Conservation (phyloP, 2,113 vertebrate genomes). For the Rhinichthys klamathensis region DNA sequence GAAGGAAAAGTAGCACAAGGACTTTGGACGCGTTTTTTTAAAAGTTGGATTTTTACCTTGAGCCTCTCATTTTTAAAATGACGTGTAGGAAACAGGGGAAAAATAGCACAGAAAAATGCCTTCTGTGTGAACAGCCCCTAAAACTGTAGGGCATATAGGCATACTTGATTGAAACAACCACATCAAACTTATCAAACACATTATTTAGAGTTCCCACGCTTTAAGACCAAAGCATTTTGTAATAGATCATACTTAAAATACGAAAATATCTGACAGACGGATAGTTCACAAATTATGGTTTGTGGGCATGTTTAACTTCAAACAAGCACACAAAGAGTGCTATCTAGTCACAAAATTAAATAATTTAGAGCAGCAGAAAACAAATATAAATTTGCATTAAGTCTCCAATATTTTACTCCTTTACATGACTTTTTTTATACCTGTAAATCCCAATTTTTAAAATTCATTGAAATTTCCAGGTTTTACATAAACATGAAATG, state of each 20-base stretch:
- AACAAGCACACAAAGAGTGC: not conserved
- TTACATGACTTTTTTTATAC: not conserved
- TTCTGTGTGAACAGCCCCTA: too few species aligned
- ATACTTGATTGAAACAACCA: not conserved
- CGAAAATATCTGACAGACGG: not conserved
- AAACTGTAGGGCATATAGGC: not conserved
- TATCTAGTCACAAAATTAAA: not conserved
- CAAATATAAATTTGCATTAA: not conserved
- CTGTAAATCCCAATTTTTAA: not conserved
- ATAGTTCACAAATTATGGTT: not conserved
- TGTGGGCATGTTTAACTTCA: not conserved
- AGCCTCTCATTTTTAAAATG: too few species aligned
- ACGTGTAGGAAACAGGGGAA: too few species aligned
- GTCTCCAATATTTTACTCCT: not conserved
- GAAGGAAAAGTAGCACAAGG: too few species aligned
- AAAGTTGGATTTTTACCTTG: too few species aligned
- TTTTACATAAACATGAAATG: not conserved
- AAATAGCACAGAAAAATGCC: too few species aligned
- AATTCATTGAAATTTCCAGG: not conserved
- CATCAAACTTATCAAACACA: not conserved
- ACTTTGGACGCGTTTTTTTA: too few species aligned
- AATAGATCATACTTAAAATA: not conserved
- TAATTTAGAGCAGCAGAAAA: not conserved
- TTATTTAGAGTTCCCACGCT: not conserved
- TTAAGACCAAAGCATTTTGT: not conserved